Evolutionary conservation across 2,797 vertebrate species (phyloP).

Genomic region (Rhodeus uyekii): DNA sequence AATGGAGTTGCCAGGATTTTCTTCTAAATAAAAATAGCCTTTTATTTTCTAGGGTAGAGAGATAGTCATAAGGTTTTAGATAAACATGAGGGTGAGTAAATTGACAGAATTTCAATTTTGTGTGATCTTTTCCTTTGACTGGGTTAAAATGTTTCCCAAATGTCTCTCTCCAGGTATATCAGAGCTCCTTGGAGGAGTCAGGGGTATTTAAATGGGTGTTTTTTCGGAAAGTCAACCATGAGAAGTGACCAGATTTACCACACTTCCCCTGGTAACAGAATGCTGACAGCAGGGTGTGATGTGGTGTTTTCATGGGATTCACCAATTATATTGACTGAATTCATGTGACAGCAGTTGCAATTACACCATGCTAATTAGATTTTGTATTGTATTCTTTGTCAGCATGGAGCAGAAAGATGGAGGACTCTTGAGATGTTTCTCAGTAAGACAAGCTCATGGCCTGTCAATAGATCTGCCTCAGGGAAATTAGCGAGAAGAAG

Average conservation of each 20-base stretch:
- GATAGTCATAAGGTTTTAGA: background rate
- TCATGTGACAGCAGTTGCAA: constrained; percentile 42
- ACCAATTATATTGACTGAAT: constrained; percentile 50
- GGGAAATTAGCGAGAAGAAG: constrained; percentile 41
- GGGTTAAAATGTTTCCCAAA: background rate
- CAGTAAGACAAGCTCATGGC: constrained; percentile 13
- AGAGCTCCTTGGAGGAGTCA: background rate
- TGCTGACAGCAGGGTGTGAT: constrained; percentile 3
- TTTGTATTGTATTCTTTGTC: constrained; percentile 49
- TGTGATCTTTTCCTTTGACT: background rate
- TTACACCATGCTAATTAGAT: constrained; percentile 52
- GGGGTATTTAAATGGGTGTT: constrained; percentile 11
- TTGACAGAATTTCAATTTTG: background rate
- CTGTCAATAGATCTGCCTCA: constrained; percentile 32
- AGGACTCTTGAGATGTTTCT: constrained; percentile 40
- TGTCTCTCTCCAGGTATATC: background rate
- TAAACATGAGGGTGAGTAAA: background rate
- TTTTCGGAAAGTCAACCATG: constrained; percentile 1
- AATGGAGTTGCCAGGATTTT: background rate
- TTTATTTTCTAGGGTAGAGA: background rate
- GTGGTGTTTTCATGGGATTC: constrained; percentile 38
- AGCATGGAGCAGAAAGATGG: constrained; percentile 10
- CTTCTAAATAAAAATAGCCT: background rate
- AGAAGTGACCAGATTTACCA: constrained; percentile 12
- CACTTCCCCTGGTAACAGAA: constrained; percentile 17